A percentile compares a stretch with the other conserved stretches of the same genome.
Evolutionary conservation across 1,140 invertebrate species (phyloP).

Genomic region (Acyrthosiphon pisum): DNA sequence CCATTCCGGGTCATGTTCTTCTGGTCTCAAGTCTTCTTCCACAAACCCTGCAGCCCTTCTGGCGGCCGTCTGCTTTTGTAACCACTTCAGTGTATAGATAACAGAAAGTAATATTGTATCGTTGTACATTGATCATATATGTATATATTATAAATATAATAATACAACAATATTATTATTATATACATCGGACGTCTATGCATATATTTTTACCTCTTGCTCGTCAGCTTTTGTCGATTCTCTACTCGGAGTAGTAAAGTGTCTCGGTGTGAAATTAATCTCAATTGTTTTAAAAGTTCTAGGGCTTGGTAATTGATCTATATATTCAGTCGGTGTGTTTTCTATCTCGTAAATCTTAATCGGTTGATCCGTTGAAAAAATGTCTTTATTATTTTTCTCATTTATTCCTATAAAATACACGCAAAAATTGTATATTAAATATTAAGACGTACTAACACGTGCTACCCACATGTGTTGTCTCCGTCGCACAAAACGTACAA

Average conservation of each 20-base stretch:
- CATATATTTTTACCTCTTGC: constrained; percentile 68
- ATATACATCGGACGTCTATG: background rate
- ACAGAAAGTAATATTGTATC: background rate
- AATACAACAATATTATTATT: background rate
- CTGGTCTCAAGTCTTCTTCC: constrained; percentile 77
- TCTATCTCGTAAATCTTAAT: constrained; percentile 58
- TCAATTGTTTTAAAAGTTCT: constrained; percentile 70
- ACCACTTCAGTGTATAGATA: constrained; percentile 67
- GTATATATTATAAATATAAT: background rate
- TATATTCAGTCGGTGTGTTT: constrained; percentile 46
- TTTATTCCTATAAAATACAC: constrained; percentile 58
- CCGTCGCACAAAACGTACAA: too few species aligned
- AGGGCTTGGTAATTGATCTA: constrained; percentile 66
- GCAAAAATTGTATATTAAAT: background rate
- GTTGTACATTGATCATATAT: background rate
- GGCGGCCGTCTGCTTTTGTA: constrained; percentile 79
- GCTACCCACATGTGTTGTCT: too few species aligned
- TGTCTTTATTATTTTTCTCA: constrained; percentile 62
- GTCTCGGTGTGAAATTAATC: constrained; percentile 77
- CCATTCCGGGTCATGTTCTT: constrained; percentile 84
- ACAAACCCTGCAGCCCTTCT: constrained; percentile 75
- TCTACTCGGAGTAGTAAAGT: constrained; percentile 82
- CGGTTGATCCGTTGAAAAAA: constrained; percentile 55
- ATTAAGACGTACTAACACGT: too few species aligned
- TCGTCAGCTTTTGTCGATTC: constrained; percentile 79